Evolutionary conservation across 2,888 invertebrate genomes (phyloP), one percentile per base, ranked within the genome.

Genomic region (Tachina grossa): DNA sequence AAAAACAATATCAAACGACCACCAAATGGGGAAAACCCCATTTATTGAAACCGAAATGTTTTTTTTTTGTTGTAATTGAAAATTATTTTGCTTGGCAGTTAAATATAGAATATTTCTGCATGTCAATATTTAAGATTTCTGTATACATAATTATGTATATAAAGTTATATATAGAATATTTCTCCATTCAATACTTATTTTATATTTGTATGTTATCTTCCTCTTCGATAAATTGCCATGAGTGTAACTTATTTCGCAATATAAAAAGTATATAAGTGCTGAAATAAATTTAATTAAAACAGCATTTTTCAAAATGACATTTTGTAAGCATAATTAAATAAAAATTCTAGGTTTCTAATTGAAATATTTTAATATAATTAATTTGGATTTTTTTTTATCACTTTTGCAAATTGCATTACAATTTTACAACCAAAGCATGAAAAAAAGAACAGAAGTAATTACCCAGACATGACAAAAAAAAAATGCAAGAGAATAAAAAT

Each of bases 261-360:
- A 61, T 16, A 6, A 53, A 16, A 43, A 39, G 14, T 51, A 61
- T 22, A 63, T 49, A 79, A 72, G 57, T 65, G 63, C 72, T 79
- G 55, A 72, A 65, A 57, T 19, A 69, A 85, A 75, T 82, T 82
- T 55, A 85, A 85, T 78, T 65, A 57, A 63, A 83, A 57, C 51
- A 74, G 69, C 13, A 43, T 61, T 53, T 80, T 65, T 41, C 47
- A 71, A 59, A 74, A 59, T 85, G 82, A 75, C 82, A 82, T 79
- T 47, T 72, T 76, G 66, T 76, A 71, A 59, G 83, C 69, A 61
- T 82, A 85, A 79, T 85, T 79, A 85, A 76, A 72, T 71, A 61
- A 61, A 76, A 53, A 66, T 76, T 78, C 63, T 75, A 49, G 59
- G 76, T 47, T 75, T 75, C 22, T 66, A 75, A 74, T 79, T 85